Base-by-base conservation (phyloP, 1,140 invertebrate genomes). In the Centruroides sculpturatus region DNA sequence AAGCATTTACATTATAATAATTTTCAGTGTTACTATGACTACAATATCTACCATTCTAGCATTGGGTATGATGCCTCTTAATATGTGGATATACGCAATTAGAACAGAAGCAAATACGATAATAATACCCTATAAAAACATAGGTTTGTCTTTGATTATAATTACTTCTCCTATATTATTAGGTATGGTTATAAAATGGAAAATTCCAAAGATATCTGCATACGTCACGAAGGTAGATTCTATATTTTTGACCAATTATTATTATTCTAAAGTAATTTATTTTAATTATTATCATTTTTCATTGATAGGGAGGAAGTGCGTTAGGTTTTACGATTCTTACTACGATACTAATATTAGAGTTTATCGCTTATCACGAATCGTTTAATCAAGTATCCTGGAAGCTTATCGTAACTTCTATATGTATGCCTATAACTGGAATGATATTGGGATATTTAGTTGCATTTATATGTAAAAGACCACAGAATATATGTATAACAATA, bases 371-470 rank as follows among this genome's bases (percentile, higher is more conserved):
- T 53, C 68, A 68, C 5, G 57, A 69, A 49, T 68, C 75, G 66
- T 68, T 73, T 69, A 51, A 63, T 57, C 55, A 69, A 67, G 65
- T 75, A 67, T 69, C 73, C 11, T 70, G 70, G 61, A 64, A 69
- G 36, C 62, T 75, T 5, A 71, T 72, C 56, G 54, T 75, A 35
- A 68, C 68, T 3, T 68, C 69, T 5, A 62, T 72, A 35, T 46
- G 71, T 5, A 64, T 76, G 4, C 76, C 75, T 1, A 64, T 71
- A 34, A 36, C 69, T 51, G 75, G 76, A 7, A 71, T 77, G 55
- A 56, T 63, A 9, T 62, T 75, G 5, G 76, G 75, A 10, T 77
- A 70, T 60, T 6, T 63, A 12, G 62, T 72, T 2, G 72, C 74
- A 4, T 66, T 61, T 54, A 41, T 76, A 5, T 70, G 67, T 53